phyloP scores from a whole-genome alignment of 2,797 vertebrate species.

The Hybognathus amarus region DNA sequence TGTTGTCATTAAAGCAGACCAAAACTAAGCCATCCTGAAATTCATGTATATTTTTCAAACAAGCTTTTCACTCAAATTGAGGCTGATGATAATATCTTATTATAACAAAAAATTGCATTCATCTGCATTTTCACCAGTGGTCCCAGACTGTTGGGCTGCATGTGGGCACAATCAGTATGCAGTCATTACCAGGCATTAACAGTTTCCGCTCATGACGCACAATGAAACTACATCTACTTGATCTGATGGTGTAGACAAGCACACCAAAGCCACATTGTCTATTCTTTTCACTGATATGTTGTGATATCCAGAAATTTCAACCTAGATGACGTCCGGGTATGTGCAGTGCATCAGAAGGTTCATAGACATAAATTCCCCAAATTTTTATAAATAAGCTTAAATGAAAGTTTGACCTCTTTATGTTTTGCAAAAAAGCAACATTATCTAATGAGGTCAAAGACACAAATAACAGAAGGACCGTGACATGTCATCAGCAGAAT shows the following conservation, averaged over 20 bases:
- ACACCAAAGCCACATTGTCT: conserved; percentile 12
- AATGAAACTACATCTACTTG: neutral
- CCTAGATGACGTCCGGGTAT: neutral
- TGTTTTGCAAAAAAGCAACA: neutral
- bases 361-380: neutral
- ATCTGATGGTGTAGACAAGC: conserved; percentile 27
- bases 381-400: neutral
- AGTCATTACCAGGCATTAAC: conserved; percentile 26
- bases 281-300: neutral
- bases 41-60: neutral
- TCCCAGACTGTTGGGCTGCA: neutral
- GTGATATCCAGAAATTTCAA: neutral
- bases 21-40: neutral
- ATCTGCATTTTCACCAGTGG: neutral
- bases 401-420: neutral
- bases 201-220: neutral
- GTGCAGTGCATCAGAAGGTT: neutral
- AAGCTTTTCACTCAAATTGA: neutral
- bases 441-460: neutral
- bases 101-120: neutral
- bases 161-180: neutral
- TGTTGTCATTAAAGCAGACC: neutral
- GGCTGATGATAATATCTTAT: neutral
- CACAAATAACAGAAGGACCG: neutral
- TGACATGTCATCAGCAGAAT: neutral